Conservation (phyloP, 1,140 invertebrate species). For the Drosophila guanche region DNA sequence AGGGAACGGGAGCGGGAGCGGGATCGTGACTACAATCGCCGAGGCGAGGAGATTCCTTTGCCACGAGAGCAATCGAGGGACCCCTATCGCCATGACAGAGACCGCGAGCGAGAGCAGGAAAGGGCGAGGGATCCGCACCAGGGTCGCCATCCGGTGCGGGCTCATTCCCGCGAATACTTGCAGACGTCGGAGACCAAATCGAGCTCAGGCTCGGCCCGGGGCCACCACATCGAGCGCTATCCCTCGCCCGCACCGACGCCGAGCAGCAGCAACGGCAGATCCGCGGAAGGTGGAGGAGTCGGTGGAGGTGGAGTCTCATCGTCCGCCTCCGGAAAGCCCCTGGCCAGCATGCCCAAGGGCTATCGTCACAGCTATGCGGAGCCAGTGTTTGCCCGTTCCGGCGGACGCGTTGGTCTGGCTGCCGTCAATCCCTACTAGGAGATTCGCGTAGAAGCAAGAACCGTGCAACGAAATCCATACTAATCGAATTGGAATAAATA, state of each 20-base stretch:
- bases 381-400: constrained; percentile 78
- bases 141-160: constrained; percentile 43
- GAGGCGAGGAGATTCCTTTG: constrained; percentile 10
- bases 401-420: constrained; percentile 78
- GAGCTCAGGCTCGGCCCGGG: constrained; percentile 30
- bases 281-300: not conserved
- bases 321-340: constrained; percentile 46
- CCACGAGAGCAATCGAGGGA: constrained; percentile 52
- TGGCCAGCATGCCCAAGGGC: constrained; percentile 79
- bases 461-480: constrained; percentile 53
- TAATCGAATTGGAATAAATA: constrained; percentile 22
- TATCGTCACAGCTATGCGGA: constrained; percentile 85
- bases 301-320: constrained; percentile 1
- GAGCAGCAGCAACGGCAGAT: constrained; percentile 31
- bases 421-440: constrained; percentile 79
- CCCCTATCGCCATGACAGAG: constrained; percentile 54
- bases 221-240: constrained; percentile 54
- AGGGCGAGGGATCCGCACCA: constrained; percentile 16
- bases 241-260: constrained; percentile 62
- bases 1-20: constrained; percentile 34
- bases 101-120: constrained; percentile 29
- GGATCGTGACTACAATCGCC: constrained; percentile 55
- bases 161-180: constrained; percentile 64
- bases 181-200: constrained; percentile 53
- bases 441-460: constrained; percentile 11